Conservation (phyloP, 1,140 invertebrate genomes). For the Cyrtorhinus lividipennis region DNA sequence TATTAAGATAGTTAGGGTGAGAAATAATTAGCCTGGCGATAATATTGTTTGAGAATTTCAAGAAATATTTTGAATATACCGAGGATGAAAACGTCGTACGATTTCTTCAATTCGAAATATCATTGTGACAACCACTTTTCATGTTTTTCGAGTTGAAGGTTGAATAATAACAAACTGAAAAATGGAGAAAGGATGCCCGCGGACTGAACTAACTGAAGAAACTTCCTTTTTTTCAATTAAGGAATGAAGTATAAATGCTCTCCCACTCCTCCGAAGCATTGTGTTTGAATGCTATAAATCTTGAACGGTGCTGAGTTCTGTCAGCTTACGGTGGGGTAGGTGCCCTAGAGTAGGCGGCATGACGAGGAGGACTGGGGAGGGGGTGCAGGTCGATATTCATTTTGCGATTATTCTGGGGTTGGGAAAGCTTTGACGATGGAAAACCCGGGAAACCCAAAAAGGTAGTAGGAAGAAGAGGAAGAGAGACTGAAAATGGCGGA, state of each 20-base stretch:
- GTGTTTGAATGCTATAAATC: constrained; percentile 11
- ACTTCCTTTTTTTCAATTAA: constrained; percentile 1
- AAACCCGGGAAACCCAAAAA: constrained; percentile 14
- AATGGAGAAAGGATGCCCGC: too few relatives aligned
- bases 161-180: too few relatives aligned
- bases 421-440: constrained; percentile 13
- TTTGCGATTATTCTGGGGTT: constrained; percentile 21
- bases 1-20: too few relatives aligned
- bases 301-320: not conserved
- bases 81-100: too few relatives aligned
- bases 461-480: constrained; percentile 2
- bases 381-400: constrained; percentile 21
- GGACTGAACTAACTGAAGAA: not conserved
- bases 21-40: too few relatives aligned
- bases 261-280: not conserved
- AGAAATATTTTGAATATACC: too few relatives aligned
- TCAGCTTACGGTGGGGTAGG: constrained; percentile 8
- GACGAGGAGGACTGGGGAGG: not conserved
- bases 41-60: too few relatives aligned
- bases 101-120: too few relatives aligned
- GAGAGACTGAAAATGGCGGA: constrained; percentile 14
- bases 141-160: too few relatives aligned
- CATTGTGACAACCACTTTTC: too few relatives aligned
- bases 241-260: not conserved
- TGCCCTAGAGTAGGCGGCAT: not conserved